Percentiles rank a stretch among this genome's conserved stretches.
Evolutionary conservation across 1,140 invertebrate species (phyloP).

Genomic region (Anthonomus grandis): DNA sequence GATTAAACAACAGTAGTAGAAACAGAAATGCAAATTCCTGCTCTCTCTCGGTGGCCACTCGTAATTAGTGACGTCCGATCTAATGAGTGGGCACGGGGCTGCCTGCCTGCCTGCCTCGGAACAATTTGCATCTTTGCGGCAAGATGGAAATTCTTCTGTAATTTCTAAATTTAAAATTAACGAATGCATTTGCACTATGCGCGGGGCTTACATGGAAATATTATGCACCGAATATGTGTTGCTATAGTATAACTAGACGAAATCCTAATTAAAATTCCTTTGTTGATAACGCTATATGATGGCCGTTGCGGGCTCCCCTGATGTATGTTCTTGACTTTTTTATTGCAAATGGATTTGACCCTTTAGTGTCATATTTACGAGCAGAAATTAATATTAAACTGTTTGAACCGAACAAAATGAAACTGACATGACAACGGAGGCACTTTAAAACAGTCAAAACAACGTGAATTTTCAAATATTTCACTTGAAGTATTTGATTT

Average conservation of each 20-base stretch:
- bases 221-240: conserved; percentile 19
- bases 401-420: too few relatives aligned
- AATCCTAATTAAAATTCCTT: conserved; percentile 24
- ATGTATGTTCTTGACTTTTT: too few relatives aligned
- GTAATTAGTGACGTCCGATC: conserved; percentile 37
- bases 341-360: too few relatives aligned
- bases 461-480: too few relatives aligned
- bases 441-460: too few relatives aligned
- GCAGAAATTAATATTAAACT: too few relatives aligned
- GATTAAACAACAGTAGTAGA: conserved; percentile 30
- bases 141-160: conserved; percentile 33
- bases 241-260: conserved; percentile 17
- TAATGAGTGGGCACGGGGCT: conserved; percentile 33
- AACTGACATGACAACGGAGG: too few relatives aligned
- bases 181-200: conserved; percentile 32
- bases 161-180: conserved; percentile 38
- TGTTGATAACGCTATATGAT: too few relatives aligned
- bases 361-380: too few relatives aligned
- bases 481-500: too few relatives aligned
- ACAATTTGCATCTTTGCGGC: conserved; percentile 33
- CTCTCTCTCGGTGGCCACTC: conserved; percentile 24
- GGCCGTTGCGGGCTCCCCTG: too few relatives aligned
- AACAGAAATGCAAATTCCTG: conserved; percentile 33
- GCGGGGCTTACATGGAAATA: conserved; percentile 19
- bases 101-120: conserved; percentile 3